A percentile compares a stretch with the other conserved stretches of the same genome.
Conservation (phyloP, 2,113 vertebrate species). For the Gorsachius goisagi region DNA sequence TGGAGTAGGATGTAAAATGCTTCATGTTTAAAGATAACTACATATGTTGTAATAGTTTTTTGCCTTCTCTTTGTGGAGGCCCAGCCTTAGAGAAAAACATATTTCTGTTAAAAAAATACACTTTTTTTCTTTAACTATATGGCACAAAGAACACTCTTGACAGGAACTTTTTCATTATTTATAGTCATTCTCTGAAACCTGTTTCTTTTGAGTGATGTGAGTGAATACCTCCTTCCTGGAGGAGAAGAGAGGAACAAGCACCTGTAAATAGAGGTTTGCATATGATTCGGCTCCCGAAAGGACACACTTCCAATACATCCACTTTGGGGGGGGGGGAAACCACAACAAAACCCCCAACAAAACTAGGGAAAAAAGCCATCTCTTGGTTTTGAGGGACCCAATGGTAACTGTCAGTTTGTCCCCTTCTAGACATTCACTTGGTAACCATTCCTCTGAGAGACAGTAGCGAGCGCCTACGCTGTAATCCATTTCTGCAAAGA, state of each 20-base stretch:
- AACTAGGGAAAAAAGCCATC: not conserved
- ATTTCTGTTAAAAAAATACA: not conserved
- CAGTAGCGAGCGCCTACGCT: not conserved
- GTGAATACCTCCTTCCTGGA: not conserved
- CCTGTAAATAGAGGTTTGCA: not conserved
- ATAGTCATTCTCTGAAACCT: not conserved
- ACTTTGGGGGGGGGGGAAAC: not conserved
- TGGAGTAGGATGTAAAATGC: not conserved
- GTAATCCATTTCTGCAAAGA: not conserved
- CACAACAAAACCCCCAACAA: too few relatives aligned
- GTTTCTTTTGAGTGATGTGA: not conserved
- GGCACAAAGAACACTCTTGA: not conserved
- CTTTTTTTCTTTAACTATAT: not conserved
- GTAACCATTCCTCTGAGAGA: not conserved
- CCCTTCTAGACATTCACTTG: not conserved
- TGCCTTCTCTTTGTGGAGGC: not conserved
- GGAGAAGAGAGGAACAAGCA: not conserved
- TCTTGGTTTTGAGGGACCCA: not conserved
- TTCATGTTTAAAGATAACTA: not conserved
- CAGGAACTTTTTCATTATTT: not conserved
- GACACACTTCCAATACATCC: not conserved
- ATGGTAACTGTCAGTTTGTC: rapidly evolving
- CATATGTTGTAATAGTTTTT: not conserved
- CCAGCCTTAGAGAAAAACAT: not conserved
- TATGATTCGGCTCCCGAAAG: not conserved